phyloP scores from a whole-genome alignment of 2,797 vertebrate species.

The Mastacembelus armatus region DNA sequence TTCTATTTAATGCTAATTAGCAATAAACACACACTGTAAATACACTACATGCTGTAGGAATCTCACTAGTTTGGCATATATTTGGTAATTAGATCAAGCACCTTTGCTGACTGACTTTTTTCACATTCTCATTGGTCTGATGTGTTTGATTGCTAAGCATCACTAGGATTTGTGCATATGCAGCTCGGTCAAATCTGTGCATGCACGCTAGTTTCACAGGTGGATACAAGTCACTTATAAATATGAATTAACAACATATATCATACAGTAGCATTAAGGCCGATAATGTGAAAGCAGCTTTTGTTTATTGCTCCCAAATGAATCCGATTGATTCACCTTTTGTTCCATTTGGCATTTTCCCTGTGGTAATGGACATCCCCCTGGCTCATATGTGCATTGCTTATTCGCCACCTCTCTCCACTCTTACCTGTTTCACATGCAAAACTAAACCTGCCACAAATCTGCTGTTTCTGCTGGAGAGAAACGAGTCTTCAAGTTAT shows the following conservation, averaged over 20 bases:
- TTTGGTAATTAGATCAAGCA: too few species aligned
- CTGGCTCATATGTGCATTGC: conserved; percentile 18
- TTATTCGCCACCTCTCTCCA: conserved; percentile 21
- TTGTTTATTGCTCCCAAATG: conserved; percentile 23
- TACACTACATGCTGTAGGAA: too few species aligned
- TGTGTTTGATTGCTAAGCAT: conserved; percentile 11
- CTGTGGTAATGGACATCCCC: conserved; percentile 8
- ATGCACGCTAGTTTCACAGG: too few species aligned
- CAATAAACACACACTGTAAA: too few species aligned
- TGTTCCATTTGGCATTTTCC: neutral
- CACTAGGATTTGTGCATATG: too few species aligned
- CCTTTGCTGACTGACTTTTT: too few species aligned
- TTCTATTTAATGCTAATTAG: neutral
- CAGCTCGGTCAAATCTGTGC: too few species aligned
- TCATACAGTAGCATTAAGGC: too few species aligned
- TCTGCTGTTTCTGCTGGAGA: conserved; percentile 29
- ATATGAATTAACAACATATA: too few species aligned
- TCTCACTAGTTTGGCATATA: too few species aligned
- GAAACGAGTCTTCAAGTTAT: conserved; percentile 28
- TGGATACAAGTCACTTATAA: too few species aligned
- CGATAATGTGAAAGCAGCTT: too few species aligned
- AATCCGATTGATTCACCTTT: conserved; percentile 29
- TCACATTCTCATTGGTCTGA: conserved; percentile 7
- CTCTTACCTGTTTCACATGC: conserved; percentile 44
- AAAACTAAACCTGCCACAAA: conserved; percentile 43